Conservation (phyloP, 2,888 invertebrate species). For the Ophion costatus region DNA sequence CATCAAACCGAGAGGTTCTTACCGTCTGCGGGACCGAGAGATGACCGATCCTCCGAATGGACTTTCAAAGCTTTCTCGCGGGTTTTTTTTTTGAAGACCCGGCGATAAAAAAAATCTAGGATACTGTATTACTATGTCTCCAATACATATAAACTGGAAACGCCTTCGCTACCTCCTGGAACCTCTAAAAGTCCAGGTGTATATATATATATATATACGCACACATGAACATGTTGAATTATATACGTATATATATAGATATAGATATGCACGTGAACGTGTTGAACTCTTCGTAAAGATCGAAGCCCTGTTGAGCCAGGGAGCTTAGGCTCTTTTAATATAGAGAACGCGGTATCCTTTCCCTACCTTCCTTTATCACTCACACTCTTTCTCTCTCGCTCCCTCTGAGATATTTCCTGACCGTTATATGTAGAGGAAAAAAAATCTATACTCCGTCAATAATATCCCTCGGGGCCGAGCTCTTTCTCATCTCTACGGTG, state of each 20-base stretch:
- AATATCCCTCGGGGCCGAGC: slow-evolving; percentile 53
- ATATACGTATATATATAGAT: slow-evolving; percentile 12
- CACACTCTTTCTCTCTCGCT: neutral
- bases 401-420: slow-evolving; percentile 45
- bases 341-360: slow-evolving; percentile 51
- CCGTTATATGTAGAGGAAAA: slow-evolving; percentile 30
- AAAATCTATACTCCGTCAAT: slow-evolving; percentile 63
- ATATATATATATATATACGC: slow-evolving; percentile 25
- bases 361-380: neutral
- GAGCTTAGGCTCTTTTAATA: slow-evolving; percentile 65
- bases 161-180: slow-evolving; percentile 19
- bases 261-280: slow-evolving; percentile 24
- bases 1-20: slow-evolving; percentile 32
- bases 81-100: slow-evolving; percentile 39
- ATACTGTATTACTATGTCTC: slow-evolving; percentile 19
- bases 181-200: slow-evolving; percentile 29
- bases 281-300: slow-evolving; percentile 49
- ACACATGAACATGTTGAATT: slow-evolving; percentile 37
- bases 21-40: slow-evolving; percentile 23
- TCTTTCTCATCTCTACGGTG: slow-evolving; percentile 56
- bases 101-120: slow-evolving; percentile 36
- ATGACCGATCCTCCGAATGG: slow-evolving; percentile 15
- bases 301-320: slow-evolving; percentile 49
- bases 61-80: slow-evolving; percentile 33
- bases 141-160: slow-evolving; percentile 15